Evolutionary conservation across 2,113 vertebrate genomes (phyloP).

Genomic region (Malurus elegans): DNA sequence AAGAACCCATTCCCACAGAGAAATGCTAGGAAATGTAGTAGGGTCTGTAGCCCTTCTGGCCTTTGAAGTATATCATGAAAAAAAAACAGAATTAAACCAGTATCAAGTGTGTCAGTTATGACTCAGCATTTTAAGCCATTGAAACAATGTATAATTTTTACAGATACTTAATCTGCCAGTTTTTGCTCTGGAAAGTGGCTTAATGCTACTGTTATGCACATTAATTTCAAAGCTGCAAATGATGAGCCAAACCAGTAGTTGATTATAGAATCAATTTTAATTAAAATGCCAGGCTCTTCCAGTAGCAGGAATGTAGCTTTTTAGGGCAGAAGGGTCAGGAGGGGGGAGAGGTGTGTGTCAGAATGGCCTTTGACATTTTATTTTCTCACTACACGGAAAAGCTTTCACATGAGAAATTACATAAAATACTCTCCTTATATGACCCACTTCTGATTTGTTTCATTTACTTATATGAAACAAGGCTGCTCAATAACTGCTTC

Average conservation of each 20-base stretch:
- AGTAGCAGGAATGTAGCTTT: conserved; percentile 55
- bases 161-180: background rate
- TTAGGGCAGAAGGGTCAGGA: background rate
- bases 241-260: conserved; percentile 39
- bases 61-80: conserved; percentile 41
- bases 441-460: background rate
- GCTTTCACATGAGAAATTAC: background rate
- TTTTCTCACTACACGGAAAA: background rate
- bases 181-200: conserved; percentile 42
- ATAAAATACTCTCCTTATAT: background rate
- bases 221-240: conserved; percentile 58
- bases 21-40: background rate
- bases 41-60: conserved; percentile 13
- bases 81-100: background rate
- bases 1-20: conserved; percentile 20
- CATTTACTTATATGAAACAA: background rate
- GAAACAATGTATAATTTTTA: background rate
- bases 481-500: background rate
- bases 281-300: conserved; percentile 33
- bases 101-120: conserved; percentile 25
- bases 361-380: background rate
- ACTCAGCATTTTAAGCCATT: conserved; percentile 36
- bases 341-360: background rate
- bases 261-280: background rate
- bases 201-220: conserved; percentile 27